phyloP scores from a whole-genome alignment of 1,140 invertebrate species.

The Drosophila ercepeae region DNA sequence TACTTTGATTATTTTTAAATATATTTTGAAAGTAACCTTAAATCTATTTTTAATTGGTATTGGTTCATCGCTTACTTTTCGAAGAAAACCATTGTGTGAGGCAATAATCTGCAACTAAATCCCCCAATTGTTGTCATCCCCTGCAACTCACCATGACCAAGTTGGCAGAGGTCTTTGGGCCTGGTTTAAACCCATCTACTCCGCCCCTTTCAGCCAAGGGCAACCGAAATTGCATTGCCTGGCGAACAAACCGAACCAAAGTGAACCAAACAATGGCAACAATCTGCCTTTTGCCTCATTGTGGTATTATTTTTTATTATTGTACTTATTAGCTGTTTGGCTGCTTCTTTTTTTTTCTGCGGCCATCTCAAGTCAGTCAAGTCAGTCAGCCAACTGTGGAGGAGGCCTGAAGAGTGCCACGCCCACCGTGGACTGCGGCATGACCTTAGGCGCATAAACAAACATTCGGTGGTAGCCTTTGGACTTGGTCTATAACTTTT shows the following conservation, averaged over 20 bases:
- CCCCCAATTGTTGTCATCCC: constrained; percentile 37
- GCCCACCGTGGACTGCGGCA: constrained; percentile 40
- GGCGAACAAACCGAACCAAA: constrained; percentile 23
- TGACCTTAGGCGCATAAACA: constrained; percentile 79
- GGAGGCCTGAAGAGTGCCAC: constrained; percentile 28
- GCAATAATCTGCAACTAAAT: constrained; percentile 33
- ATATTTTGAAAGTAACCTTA: neutral
- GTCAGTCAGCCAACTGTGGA: constrained; percentile 43
- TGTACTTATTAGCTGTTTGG: constrained; percentile 57
- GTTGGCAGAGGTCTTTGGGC: constrained; percentile 33
- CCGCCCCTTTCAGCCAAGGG: constrained; percentile 33
- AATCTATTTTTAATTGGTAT: neutral
- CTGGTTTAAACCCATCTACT: constrained; percentile 24
- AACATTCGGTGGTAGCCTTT: constrained; percentile 53
- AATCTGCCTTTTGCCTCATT: constrained; percentile 39
- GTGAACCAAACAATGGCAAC: constrained; percentile 44
- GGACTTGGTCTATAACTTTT: constrained; percentile 58
- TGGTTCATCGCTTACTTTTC: neutral
- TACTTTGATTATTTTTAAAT: too few relatives aligned
- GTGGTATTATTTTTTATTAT: constrained; percentile 67
- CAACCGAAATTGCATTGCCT: constrained; percentile 49
- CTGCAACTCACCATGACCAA: constrained; percentile 47
- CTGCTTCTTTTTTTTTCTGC: constrained; percentile 20
- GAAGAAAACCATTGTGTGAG: constrained; percentile 17
- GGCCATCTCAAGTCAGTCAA: constrained; percentile 18